phyloP scores from a whole-genome alignment of 2,888 invertebrate species.

The Metellina segmentata region DNA sequence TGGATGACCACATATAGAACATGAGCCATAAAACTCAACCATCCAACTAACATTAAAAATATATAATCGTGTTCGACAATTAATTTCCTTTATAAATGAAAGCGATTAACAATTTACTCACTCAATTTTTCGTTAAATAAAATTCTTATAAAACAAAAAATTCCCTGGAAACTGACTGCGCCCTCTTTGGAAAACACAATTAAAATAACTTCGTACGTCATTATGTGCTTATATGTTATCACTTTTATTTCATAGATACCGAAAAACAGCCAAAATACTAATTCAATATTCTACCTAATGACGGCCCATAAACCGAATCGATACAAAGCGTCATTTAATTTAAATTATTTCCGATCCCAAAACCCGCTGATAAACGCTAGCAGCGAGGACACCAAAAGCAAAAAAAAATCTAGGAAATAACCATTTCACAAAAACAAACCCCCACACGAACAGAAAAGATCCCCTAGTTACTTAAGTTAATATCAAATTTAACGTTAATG shows the following conservation, averaged over 20 bases:
- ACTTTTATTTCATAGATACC: background rate
- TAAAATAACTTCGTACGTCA: too few relatives aligned
- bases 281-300: background rate
- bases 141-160: too few relatives aligned
- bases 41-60: too few relatives aligned
- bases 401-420: background rate
- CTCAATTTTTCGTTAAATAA: too few relatives aligned
- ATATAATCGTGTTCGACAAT: too few relatives aligned
- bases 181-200: too few relatives aligned
- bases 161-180: too few relatives aligned
- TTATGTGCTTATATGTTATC: too few relatives aligned
- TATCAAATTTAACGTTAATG: constrained; percentile 18
- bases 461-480: constrained; percentile 14
- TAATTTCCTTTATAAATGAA: too few relatives aligned
- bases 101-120: too few relatives aligned
- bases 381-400: background rate
- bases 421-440: background rate
- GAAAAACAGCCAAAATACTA: background rate
- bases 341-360: background rate
- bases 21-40: too few relatives aligned
- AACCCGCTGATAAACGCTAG: background rate
- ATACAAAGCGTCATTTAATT: background rate
- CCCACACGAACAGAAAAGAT: background rate
- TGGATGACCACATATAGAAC: too few relatives aligned
- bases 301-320: background rate